Base-by-base conservation (phyloP, 1,140 invertebrate species). In the Polypedilum pembai region DNA sequence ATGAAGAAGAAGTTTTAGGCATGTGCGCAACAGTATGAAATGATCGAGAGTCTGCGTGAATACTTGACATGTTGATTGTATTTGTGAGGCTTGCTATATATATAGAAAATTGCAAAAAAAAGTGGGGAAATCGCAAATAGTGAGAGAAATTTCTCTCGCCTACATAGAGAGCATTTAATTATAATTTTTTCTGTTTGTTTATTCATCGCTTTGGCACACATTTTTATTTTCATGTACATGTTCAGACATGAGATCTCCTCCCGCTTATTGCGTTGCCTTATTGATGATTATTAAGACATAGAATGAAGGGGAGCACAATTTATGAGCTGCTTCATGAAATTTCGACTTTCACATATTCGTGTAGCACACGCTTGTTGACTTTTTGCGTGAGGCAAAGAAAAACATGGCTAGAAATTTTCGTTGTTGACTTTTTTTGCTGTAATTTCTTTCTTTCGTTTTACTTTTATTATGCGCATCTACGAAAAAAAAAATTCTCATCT, bases 11-110 rank as follows among this genome's bases (percentile, higher is more conserved):
- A 56, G 1, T 56, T 56, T 15, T 12, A 18, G 20, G 65, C 65
- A 69, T 69, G 65, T 69, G 65, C 65, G 65, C 65, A 69, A 69
- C 65, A 69, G 65, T 18, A 18, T 69, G 3, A 20, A 69, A 69
- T 18, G 17, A 69, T 20, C 65, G 17, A 69, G 65, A 69, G 65
- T 69, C 65, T 69, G 65, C 65, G 65, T 69, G n/a, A 69, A 18
- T 33, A n/a, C 45, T 56, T 56, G 45, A 56, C 12, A 56, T 56
- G 12, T 12, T 56, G 15, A 56, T 56, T 56, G 45, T 56, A 3
- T 56, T 56, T 56, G 45, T 56, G 45, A 56, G 45, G 7, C 45
- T 56, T 15, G 24, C 4, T 56, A 56, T 56, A 12, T 56, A 56
- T 56, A 12, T 56, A n/a, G 8, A 56, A 56, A 15, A n/a, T 56